Evolutionary conservation across 1,140 invertebrate genomes (phyloP).

Genomic region (Drosophila repleta): DNA sequence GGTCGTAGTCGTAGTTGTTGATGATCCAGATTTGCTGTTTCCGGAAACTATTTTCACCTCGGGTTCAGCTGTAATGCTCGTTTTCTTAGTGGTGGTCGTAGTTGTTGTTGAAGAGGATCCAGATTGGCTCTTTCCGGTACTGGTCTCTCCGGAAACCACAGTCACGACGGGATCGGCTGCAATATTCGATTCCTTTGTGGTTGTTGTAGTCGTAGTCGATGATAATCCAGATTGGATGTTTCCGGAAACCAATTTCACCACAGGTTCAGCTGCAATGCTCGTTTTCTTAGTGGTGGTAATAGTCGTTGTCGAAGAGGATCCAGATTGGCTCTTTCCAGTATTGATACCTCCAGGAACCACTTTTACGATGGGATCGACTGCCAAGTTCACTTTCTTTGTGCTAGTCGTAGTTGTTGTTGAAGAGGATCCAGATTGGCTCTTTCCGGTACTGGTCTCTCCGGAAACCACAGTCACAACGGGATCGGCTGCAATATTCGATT

Average conservation of each 20-base stretch:
- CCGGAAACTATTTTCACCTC: background rate
- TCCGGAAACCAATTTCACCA: background rate
- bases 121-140: background rate
- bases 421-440: background rate
- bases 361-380: background rate
- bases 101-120: background rate
- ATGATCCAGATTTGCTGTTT: too few relatives aligned
- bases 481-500: background rate
- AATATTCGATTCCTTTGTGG: background rate
- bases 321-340: background rate
- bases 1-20: too few relatives aligned
- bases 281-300: background rate
- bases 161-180: background rate
- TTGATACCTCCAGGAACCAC: too few relatives aligned
- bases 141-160: background rate
- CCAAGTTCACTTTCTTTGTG: background rate
- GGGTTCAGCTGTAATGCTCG: background rate
- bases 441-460: constrained; percentile 1
- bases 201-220: constrained; percentile 3
- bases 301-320: background rate
- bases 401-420: constrained; percentile 10
- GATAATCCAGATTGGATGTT: constrained; percentile 7
- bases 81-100: background rate
- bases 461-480: background rate
- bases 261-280: background rate